These are phyloP conservation scores for Alces alces DNA, from an alignment of 2,113 vertebrate genomes.

Conservation along the genomic window DNA sequence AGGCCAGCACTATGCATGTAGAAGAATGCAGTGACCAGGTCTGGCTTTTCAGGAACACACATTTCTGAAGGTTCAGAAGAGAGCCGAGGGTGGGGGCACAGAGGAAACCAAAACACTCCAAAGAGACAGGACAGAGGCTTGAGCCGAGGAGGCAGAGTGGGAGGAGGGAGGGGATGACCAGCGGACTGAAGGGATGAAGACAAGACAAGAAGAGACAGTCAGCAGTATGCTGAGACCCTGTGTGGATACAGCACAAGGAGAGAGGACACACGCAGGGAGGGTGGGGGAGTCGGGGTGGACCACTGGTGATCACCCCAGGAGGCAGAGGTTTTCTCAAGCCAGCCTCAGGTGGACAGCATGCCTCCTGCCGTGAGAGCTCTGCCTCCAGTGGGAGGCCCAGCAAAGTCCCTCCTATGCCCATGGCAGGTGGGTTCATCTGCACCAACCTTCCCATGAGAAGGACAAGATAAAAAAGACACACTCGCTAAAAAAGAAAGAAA, in stretches of 20 bases:
- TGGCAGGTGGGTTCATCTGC: rapidly evolving
- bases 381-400: background rate
- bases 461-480: background rate
- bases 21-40: rapidly evolving
- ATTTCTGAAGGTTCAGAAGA: rapidly evolving
- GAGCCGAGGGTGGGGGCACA: background rate
- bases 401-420: too few relatives aligned
- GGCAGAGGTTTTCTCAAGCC: background rate
- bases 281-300: background rate
- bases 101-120: background rate
- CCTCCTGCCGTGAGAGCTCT: background rate
- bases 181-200: rapidly evolving
- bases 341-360: rapidly evolving
- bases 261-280: rapidly evolving
- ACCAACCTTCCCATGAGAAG: background rate
- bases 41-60: background rate
- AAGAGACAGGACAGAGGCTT: background rate
- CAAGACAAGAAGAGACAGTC: background rate
- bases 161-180: too few relatives aligned
- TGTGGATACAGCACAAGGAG: too few relatives aligned
- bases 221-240: rapidly evolving
- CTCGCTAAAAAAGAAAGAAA: background rate
- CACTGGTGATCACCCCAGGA: background rate
- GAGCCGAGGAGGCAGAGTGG: background rate
- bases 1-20: rapidly evolving